phyloP scores from a whole-genome alignment of 1,140 invertebrate genomes.

The Teleopsis dalmanni region DNA sequence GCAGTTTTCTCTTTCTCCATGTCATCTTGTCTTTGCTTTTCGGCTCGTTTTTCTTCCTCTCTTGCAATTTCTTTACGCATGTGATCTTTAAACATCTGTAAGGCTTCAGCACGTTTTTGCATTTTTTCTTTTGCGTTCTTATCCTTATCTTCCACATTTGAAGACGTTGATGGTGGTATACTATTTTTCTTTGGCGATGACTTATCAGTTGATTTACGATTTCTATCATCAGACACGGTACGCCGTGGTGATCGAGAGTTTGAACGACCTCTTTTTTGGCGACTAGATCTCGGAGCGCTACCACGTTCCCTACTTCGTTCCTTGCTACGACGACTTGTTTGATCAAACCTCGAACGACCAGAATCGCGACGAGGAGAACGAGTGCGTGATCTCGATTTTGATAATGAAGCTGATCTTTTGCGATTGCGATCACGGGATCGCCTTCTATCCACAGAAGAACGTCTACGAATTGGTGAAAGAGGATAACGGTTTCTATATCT shows the following conservation, averaged over 20 bases:
- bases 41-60: slow-evolving; percentile 43
- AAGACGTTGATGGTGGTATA: neutral
- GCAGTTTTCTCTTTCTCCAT: slow-evolving; percentile 38
- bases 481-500: slow-evolving; percentile 34
- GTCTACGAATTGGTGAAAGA: slow-evolving; percentile 25
- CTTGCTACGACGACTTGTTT: slow-evolving; percentile 23
- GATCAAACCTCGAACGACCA: neutral
- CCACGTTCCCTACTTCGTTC: slow-evolving; percentile 17
- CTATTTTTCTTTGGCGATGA: slow-evolving; percentile 5
- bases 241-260: slow-evolving; percentile 6
- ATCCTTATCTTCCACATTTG: slow-evolving; percentile 25
- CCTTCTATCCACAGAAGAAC: slow-evolving; percentile 21
- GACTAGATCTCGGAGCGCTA: slow-evolving; percentile 13
- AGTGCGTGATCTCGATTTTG: slow-evolving; percentile 20
- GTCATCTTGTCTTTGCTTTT: slow-evolving; percentile 36
- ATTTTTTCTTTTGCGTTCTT: slow-evolving; percentile 40
- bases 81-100: slow-evolving; percentile 49
- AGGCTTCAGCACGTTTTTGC: slow-evolving; percentile 45
- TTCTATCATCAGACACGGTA: slow-evolving; percentile 3
- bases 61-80: slow-evolving; percentile 49
- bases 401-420: no score
- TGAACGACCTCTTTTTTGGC: neutral
- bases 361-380: slow-evolving; percentile 9
- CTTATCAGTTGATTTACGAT: slow-evolving; percentile 11
- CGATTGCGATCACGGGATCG: slow-evolving; percentile 20